phyloP scores from a whole-genome alignment of 2,888 invertebrate genomes.

The Xestia xanthographa region DNA sequence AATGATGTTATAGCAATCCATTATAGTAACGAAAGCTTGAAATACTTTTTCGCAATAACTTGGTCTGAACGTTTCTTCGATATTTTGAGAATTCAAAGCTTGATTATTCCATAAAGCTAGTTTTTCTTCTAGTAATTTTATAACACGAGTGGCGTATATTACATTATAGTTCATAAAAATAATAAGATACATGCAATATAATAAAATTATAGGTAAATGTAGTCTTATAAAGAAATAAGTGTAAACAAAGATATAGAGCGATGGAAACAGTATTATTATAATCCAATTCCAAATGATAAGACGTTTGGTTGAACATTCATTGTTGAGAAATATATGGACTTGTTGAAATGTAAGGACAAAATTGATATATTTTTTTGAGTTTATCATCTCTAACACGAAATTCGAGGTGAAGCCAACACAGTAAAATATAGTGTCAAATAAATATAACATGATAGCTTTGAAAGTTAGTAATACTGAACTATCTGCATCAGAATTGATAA shows the following conservation, averaged over 20 bases:
- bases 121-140: conserved; percentile 39
- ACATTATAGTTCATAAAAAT: conserved; percentile 33
- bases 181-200: background rate
- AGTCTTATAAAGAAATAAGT: background rate
- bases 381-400: background rate
- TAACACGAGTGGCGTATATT: conserved; percentile 28
- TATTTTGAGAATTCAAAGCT: background rate
- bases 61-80: background rate
- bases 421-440: conserved; percentile 18
- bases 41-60: conserved; percentile 24
- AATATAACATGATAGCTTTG: background rate
- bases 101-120: conserved; percentile 44
- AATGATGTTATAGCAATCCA: conserved; percentile 36
- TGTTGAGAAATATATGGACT: conserved; percentile 20
- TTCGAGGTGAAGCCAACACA: conserved; percentile 16
- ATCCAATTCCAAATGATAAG: conserved; percentile 24
- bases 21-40: conserved; percentile 19
- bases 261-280: background rate
- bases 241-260: background rate
- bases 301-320: background rate
- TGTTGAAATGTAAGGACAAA: conserved; percentile 36
- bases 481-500: too few relatives aligned
- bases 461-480: background rate
- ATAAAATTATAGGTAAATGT: background rate
- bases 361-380: background rate